Percentiles rank a stretch among this genome's conserved stretches.
Evolutionary conservation across 2,113 vertebrate genomes (phyloP).

Genomic region (Equus przewalskii): DNA sequence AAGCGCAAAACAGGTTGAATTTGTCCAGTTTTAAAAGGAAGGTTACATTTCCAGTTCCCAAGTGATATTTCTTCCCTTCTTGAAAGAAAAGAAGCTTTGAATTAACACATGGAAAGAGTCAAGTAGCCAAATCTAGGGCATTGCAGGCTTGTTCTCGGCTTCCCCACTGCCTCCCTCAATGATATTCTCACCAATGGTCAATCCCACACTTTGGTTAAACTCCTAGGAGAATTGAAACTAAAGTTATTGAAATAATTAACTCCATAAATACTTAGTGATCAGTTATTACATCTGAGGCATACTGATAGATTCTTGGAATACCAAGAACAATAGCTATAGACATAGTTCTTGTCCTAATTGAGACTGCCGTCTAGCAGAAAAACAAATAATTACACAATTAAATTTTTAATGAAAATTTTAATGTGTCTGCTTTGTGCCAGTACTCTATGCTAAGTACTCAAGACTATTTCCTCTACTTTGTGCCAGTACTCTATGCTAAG

Average conservation of each 20-base stretch:
- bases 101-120: not conserved
- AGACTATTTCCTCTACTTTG: not conserved
- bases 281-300: not conserved
- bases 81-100: not conserved
- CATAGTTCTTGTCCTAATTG: not conserved
- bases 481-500: not conserved
- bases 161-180: rapidly evolving
- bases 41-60: not conserved
- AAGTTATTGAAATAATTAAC: not conserved
- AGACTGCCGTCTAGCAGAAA: not conserved
- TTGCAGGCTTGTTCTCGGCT: not conserved
- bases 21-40: conserved; percentile 20
- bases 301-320: not conserved
- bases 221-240: not conserved
- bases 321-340: not conserved
- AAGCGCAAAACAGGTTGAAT: not conserved
- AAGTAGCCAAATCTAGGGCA: not conserved
- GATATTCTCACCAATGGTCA: not conserved
- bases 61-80: not conserved
- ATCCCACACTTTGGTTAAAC: not conserved
- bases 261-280: not conserved
- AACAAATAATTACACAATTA: not conserved
- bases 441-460: not conserved
- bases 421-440: not conserved
- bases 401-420: conserved; percentile 17